Percentiles rank a stretch among this genome's conserved stretches.
phyloP scores from a whole-genome alignment of 2,113 vertebrate species.

The Girardinichthys multiradiatus region DNA sequence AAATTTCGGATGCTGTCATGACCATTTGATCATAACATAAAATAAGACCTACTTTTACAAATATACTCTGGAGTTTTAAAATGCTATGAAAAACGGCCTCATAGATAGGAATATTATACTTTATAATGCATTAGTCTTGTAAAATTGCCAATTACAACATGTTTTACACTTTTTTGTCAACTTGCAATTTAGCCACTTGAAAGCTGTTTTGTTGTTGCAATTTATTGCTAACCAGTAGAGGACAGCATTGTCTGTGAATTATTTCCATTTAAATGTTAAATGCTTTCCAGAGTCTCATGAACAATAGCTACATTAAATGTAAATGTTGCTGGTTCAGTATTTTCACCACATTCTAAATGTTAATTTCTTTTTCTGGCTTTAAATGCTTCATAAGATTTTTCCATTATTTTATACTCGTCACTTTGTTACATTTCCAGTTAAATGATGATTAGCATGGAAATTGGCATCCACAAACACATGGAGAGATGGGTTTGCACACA shows the following conservation, averaged over 20 bases:
- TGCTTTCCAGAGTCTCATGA: constrained; percentile 35
- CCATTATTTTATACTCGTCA: not conserved
- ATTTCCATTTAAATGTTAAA: too few relatives aligned
- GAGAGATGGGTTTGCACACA: constrained; percentile 11
- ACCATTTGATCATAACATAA: too few relatives aligned
- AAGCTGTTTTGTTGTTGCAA: not conserved
- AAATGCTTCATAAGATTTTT: not conserved
- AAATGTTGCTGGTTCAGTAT: constrained; percentile 28
- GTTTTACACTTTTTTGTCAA: not conserved
- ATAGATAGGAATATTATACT: too few relatives aligned
- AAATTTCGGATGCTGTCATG: too few relatives aligned
- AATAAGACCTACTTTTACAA: too few relatives aligned
- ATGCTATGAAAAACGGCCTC: too few relatives aligned
- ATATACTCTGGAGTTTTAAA: too few relatives aligned
- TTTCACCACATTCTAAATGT: constrained; percentile 13
- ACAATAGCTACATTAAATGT: constrained; percentile 26
- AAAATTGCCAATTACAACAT: not conserved
- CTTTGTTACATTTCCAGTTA: not conserved
- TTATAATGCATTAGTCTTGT: too few relatives aligned
- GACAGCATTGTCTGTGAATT: constrained; percentile 46
- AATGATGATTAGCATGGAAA: not conserved
- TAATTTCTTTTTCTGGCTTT: not conserved
- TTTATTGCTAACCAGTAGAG: constrained; percentile 34
- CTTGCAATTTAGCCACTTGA: not conserved
- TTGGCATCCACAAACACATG: constrained; percentile 1